phyloP scores from a whole-genome alignment of 1,140 invertebrate species.

The Pogonognathellus flavescens region DNA sequence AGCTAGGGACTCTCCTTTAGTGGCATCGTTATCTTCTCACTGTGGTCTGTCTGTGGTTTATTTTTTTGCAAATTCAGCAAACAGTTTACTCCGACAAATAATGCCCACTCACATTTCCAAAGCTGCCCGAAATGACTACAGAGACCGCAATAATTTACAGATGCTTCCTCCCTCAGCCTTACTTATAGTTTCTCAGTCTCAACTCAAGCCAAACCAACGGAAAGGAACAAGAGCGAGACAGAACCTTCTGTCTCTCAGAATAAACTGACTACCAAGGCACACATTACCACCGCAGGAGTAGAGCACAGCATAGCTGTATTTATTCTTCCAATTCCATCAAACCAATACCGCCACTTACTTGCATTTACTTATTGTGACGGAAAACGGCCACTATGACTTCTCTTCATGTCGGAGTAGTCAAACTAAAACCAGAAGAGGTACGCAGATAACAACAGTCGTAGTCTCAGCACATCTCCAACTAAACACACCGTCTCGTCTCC shows the following conservation, averaged over 20 bases:
- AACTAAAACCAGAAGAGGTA: too few species aligned
- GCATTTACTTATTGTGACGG: conserved; percentile 17
- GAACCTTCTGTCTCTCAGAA: neutral
- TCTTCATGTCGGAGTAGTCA: too few species aligned
- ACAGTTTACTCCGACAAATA: conserved; percentile 65
- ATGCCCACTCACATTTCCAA: conserved; percentile 61
- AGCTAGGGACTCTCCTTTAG: conserved; percentile 54
- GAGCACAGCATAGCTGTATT: conserved; percentile 12
- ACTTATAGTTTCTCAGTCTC: conserved; percentile 7
- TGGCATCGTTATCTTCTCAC: conserved; percentile 63
- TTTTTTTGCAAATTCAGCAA: conserved; percentile 67
- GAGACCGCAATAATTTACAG: conserved; percentile 60
- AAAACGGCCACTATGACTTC: neutral
- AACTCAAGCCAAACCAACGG: neutral
- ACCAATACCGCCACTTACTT: conserved; percentile 27
- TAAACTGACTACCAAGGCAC: neutral
- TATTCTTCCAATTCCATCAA: conserved; percentile 31
- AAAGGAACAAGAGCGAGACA: neutral
- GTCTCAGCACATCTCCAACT: neutral
- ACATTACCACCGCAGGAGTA: conserved; percentile 30
- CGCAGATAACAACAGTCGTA: too few species aligned
- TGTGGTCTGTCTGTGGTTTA: conserved; percentile 61
- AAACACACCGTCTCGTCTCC: neutral
- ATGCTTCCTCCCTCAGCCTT: conserved; percentile 51
- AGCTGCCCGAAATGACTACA: conserved; percentile 58